These are phyloP conservation scores for Lasioglossum baleicum DNA, from an alignment of 1,140 invertebrate species.

Conservation along the genomic window DNA sequence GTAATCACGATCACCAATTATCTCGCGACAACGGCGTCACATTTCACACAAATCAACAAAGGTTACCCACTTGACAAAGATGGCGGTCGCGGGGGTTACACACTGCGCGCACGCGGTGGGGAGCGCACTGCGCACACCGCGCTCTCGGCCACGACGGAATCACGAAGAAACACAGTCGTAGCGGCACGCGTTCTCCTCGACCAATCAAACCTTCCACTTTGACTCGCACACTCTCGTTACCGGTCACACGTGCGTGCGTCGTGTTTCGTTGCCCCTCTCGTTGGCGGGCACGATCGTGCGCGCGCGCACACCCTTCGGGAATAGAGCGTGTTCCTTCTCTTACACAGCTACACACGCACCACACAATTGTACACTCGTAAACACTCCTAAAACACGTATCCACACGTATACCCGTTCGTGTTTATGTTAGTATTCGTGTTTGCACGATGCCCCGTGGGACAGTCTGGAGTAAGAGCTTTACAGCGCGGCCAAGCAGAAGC, in stretches of 20 bases:
- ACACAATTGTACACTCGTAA: no score
- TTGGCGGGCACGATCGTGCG: not conserved
- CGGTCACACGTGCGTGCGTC: conserved; percentile 36
- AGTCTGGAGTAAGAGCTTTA: not conserved
- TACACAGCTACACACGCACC: no score
- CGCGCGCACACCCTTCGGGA: no score
- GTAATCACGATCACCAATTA: conserved; percentile 69
- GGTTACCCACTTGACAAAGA: conserved; percentile 79
- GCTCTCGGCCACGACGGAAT: conserved; percentile 56
- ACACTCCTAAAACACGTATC: no score
- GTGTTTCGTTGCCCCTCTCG: conserved; percentile 22
- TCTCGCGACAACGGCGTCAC: conserved; percentile 75
- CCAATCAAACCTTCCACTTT: conserved; percentile 57
- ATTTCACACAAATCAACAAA: conserved; percentile 80
- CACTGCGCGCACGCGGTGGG: conserved; percentile 62
- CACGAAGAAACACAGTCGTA: conserved; percentile 46
- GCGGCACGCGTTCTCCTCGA: conserved; percentile 64
- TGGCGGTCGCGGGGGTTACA: conserved; percentile 71
- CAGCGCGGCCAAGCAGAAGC: not conserved
- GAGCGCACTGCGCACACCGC: conserved; percentile 59
- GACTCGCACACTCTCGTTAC: conserved; percentile 40
- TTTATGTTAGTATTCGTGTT: not conserved
- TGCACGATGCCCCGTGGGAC: not conserved
- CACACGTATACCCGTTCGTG: not conserved
- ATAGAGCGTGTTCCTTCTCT: no score